phyloP scores from a whole-genome alignment of 2,797 vertebrate species.

The Pelodytes ibericus region DNA sequence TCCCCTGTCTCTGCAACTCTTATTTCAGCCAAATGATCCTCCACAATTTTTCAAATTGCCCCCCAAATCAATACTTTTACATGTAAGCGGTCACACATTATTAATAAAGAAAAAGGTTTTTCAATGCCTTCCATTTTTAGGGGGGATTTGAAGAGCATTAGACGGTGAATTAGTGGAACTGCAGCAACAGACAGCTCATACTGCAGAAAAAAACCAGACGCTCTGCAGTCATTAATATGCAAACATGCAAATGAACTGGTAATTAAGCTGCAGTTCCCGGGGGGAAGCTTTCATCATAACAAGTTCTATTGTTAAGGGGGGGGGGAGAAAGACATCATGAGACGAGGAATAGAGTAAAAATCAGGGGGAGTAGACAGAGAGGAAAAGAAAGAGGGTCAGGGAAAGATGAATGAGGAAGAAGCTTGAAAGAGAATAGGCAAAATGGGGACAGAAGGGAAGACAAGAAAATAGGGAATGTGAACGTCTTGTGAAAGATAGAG shows the following conservation, averaged over 20 bases:
- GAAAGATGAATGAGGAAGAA: background rate
- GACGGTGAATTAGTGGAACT: background rate
- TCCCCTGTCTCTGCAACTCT: background rate
- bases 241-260: constrained; percentile 96
- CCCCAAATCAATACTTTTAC: too few species aligned
- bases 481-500: too few species aligned
- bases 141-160: background rate
- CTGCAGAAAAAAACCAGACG: constrained; percentile 71
- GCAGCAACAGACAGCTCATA: constrained; percentile 22
- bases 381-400: background rate
- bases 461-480: background rate
- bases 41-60: too few species aligned
- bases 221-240: constrained; percentile 94
- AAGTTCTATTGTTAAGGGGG: constrained; percentile 64
- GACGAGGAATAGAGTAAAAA: background rate
- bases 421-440: background rate
- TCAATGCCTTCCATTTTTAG: too few species aligned
- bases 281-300: constrained; percentile 68
- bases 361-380: background rate
- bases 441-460: background rate
- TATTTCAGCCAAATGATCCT: too few species aligned
- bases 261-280: constrained; percentile 79
- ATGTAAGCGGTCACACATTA: too few species aligned
- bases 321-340: constrained; percentile 58
- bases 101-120: too few species aligned